Conservation (phyloP, 2,113 vertebrate species). For the Indicator indicator region DNA sequence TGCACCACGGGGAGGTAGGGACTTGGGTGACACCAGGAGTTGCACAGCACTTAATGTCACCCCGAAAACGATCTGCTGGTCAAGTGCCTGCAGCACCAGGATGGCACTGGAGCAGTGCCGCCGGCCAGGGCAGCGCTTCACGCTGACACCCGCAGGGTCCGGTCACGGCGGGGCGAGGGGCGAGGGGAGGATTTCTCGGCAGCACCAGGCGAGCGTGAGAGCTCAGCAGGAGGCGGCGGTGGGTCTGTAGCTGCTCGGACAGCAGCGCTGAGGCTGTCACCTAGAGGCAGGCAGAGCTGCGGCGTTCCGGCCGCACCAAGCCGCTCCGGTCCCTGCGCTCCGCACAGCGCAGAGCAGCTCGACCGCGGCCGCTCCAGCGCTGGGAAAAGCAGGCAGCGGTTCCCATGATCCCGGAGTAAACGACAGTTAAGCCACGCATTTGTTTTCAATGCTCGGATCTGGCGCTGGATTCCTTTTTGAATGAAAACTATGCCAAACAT, state of each 20-base stretch:
- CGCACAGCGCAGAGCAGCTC: neutral
- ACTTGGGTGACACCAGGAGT: neutral
- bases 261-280: neutral
- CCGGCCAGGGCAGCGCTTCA: neutral
- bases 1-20: neutral
- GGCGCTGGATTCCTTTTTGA: constrained; percentile 63
- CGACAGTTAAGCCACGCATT: constrained; percentile 61
- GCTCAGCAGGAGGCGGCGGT: neutral
- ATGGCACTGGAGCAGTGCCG: neutral
- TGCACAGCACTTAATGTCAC: constrained; percentile 42
- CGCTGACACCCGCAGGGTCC: neutral
- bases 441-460: constrained; percentile 70
- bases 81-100: constrained; percentile 24
- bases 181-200: neutral
- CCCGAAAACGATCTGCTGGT: neutral
- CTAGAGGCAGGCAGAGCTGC: neutral
- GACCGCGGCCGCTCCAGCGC: neutral
- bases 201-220: neutral
- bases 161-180: neutral
- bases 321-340: neutral
- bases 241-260: constrained; percentile 16
- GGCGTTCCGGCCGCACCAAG: constrained; percentile 3
- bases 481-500: constrained; percentile 75
- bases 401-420: constrained; percentile 72
- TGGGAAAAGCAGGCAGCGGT: constrained; percentile 59